A percentile compares a stretch with the other conserved stretches of the same genome.
These are phyloP conservation scores for Sitobion miscanthi DNA, from an alignment of 1,140 invertebrate species.

Conservation along the genomic window DNA sequence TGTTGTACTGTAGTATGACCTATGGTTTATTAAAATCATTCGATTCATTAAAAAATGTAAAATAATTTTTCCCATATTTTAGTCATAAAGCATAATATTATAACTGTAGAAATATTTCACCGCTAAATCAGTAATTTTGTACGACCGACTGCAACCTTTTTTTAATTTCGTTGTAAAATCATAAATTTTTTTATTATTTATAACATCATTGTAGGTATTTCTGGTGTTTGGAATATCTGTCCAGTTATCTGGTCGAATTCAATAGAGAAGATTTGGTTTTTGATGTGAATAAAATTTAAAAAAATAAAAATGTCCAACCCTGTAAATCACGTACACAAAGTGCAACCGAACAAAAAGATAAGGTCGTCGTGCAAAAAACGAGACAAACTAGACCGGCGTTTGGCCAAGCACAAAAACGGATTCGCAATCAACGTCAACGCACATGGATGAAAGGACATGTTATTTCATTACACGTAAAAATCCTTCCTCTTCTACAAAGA, in stretches of 20 bases:
- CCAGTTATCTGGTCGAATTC: background rate
- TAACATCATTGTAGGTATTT: background rate
- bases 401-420: conserved; percentile 38
- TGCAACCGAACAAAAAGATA: conserved; percentile 37
- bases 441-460: conserved; percentile 45
- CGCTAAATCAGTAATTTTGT: background rate
- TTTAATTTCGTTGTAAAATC: background rate
- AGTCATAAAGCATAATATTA: background rate
- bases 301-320: background rate
- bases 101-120: background rate
- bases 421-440: conserved; percentile 51
- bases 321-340: conserved; percentile 44
- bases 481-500: background rate
- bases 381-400: conserved; percentile 46
- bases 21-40: no score
- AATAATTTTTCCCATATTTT: background rate
- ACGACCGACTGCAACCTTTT: background rate
- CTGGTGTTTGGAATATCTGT: background rate
- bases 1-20: no score
- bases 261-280: background rate
- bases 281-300: background rate
- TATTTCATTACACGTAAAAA: conserved; percentile 42
- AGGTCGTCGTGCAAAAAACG: background rate
- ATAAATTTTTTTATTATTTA: background rate
- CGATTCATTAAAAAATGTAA: background rate